Evolutionary conservation across 1,140 invertebrate species (phyloP).

Genomic region (Manduca sexta): DNA sequence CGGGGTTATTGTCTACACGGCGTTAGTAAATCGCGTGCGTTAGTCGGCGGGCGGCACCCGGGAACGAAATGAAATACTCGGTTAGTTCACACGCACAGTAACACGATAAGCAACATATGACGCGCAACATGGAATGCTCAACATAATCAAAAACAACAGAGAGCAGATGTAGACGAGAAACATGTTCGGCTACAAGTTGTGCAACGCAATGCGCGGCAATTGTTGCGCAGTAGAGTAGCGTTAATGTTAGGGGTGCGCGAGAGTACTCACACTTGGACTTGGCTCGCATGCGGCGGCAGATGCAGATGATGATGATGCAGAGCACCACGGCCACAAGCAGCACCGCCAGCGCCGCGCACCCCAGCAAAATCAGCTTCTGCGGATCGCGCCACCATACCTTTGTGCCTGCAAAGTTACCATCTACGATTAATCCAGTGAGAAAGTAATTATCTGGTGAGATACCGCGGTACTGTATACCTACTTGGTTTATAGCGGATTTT

Average conservation of each 20-base stretch:
- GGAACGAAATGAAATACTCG: background rate
- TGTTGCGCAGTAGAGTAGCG: too few relatives aligned
- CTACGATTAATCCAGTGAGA: too few relatives aligned
- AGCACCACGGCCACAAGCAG: slow-evolving; percentile 86
- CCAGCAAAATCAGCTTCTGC: slow-evolving; percentile 84
- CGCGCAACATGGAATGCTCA: slow-evolving; percentile 8
- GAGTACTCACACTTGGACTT: slow-evolving; percentile 91
- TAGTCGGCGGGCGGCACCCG: background rate
- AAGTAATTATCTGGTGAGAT: too few relatives aligned
- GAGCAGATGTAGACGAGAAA: too few relatives aligned
- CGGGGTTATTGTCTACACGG: slow-evolving; percentile 81
- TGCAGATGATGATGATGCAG: slow-evolving; percentile 87
- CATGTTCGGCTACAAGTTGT: too few relatives aligned
- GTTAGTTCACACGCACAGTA: background rate
- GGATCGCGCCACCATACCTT: slow-evolving; percentile 86
- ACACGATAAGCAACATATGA: background rate
- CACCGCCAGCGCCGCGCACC: slow-evolving; percentile 82
- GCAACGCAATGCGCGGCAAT: background rate
- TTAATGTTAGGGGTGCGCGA: too few relatives aligned
- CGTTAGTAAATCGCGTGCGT: slow-evolving; percentile 9
- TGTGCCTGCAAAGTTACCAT: slow-evolving; percentile 66
- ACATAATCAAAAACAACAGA: slow-evolving; percentile 2
- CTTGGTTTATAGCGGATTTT: too few relatives aligned
- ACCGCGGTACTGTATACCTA: too few relatives aligned
- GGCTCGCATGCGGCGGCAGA: slow-evolving; percentile 84